Percentiles rank a stretch among this genome's conserved stretches.
Conservation (phyloP, 2,113 vertebrate species). For the Calypte anna region DNA sequence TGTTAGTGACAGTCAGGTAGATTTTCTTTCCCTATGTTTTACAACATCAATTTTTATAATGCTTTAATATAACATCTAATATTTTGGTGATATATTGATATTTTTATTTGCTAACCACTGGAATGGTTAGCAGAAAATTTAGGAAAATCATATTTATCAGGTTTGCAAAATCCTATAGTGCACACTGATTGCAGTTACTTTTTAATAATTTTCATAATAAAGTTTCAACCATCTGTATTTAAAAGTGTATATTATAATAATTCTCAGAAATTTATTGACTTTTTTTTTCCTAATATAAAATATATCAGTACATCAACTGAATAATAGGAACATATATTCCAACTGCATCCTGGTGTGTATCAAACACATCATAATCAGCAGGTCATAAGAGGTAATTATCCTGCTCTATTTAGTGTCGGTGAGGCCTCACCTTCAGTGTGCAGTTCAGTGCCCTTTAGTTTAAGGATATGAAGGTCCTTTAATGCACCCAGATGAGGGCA, state of each 20-base stretch:
- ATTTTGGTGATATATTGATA: background rate
- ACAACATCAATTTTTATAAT: background rate
- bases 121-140: background rate
- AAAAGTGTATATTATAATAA: background rate
- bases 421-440: too few relatives aligned
- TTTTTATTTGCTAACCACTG: background rate
- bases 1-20: background rate
- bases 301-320: background rate
- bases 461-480: background rate
- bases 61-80: background rate
- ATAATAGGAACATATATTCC: background rate
- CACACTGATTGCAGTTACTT: background rate
- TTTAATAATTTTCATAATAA: background rate
- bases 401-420: too few relatives aligned
- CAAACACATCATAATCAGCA: background rate
- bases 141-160: background rate
- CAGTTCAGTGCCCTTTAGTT: too few relatives aligned
- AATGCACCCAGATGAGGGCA: rapidly evolving
- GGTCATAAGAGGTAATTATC: background rate
- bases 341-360: background rate
- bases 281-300: background rate
- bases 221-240: background rate
- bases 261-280: background rate
- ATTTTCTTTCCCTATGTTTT: background rate
- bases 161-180: background rate